A percentile compares a stretch with the other conserved stretches of the same genome.
These are phyloP conservation scores for Telenomus remus DNA, from an alignment of 1,140 invertebrate genomes.

Conservation along the genomic window DNA sequence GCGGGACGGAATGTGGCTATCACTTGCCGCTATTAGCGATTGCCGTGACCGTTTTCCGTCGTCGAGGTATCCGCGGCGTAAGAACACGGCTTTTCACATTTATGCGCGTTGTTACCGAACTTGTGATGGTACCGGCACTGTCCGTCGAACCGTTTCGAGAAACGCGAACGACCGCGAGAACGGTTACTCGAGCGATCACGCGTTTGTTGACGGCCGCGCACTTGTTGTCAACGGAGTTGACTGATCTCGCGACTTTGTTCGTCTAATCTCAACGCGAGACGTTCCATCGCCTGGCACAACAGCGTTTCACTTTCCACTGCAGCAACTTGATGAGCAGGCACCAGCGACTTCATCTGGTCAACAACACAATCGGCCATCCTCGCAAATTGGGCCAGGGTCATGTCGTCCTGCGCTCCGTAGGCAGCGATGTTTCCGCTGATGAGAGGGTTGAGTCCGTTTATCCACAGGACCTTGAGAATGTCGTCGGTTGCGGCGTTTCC, in stretches of 20 bases:
- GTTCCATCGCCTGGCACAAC: not conserved
- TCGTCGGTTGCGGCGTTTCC: not conserved
- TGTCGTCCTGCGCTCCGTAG: too few relatives aligned
- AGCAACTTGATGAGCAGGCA: too few relatives aligned
- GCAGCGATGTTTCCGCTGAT: too few relatives aligned
- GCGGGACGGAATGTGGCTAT: not conserved
- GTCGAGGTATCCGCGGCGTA: not conserved
- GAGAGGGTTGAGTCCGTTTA: too few relatives aligned
- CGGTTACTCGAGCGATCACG: not conserved
- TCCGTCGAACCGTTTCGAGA: not conserved
- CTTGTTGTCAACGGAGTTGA: not conserved
- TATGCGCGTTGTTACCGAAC: not conserved
- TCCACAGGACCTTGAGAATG: not conserved
- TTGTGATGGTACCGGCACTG: slow-evolving; percentile 7
- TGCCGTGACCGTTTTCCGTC: slow-evolving; percentile 5
- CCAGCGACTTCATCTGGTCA: too few relatives aligned
- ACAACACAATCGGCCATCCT: too few relatives aligned
- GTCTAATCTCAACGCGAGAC: not conserved
- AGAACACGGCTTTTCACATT: slow-evolving; percentile 7
- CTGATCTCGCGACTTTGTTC: not conserved
- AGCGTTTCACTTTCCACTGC: not conserved
- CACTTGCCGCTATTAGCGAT: slow-evolving; percentile 36
- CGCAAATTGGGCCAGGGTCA: too few relatives aligned
- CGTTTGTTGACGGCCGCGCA: not conserved
- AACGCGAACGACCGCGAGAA: not conserved